A percentile compares a stretch with the other conserved stretches of the same genome.
Evolutionary conservation across 2,113 vertebrate species (phyloP).

Genomic region (Chionis minor): DNA sequence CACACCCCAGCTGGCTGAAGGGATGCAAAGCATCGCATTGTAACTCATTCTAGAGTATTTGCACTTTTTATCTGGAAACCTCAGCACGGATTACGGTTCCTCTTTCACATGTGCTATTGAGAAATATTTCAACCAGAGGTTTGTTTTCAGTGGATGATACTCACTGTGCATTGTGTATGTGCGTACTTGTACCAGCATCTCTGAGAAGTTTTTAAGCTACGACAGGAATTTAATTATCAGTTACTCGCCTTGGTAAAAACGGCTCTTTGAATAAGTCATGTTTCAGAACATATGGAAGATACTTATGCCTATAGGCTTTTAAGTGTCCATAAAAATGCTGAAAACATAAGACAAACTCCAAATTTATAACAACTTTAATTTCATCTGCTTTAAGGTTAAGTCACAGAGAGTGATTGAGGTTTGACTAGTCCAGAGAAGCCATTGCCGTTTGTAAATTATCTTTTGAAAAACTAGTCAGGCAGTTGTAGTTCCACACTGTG

Average conservation of each 20-base stretch:
- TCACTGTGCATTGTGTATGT: neutral
- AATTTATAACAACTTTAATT: neutral
- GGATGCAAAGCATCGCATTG: neutral
- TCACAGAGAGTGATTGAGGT: neutral
- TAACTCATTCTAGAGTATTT: neutral
- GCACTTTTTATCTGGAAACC: neutral
- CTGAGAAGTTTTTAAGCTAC: neutral
- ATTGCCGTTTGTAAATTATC: neutral
- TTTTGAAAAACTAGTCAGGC: neutral
- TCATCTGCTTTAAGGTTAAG: neutral
- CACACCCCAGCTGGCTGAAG: neutral
- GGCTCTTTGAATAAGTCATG: neutral
- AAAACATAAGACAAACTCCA: neutral
- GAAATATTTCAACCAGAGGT: neutral
- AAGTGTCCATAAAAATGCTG: neutral
- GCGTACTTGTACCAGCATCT: neutral
- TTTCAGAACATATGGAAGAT: neutral
- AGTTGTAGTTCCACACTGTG: neutral
- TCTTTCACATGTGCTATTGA: neutral
- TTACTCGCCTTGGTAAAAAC: neutral
- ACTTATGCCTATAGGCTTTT: neutral
- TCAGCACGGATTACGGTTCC: neutral
- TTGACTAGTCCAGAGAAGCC: neutral
- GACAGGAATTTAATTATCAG: neutral
- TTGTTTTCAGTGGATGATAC: neutral